A percentile compares a stretch with the other conserved stretches of the same genome.
phyloP scores from a whole-genome alignment of 2,888 invertebrate species.

The Teleogryllus oceanicus region DNA sequence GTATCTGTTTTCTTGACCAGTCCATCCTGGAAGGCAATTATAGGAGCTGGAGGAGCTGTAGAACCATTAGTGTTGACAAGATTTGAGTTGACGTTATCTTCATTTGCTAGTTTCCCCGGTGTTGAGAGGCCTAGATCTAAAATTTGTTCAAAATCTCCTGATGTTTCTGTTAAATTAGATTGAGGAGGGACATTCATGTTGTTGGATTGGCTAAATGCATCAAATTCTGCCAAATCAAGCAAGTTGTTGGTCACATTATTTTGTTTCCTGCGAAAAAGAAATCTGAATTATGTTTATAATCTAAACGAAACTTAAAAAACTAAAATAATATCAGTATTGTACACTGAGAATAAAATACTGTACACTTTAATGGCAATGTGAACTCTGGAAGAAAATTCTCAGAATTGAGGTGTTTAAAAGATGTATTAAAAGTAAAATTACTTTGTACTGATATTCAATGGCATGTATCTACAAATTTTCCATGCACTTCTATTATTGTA shows the following conservation, averaged over 20 bases:
- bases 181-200: conserved; percentile 33
- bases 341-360: background rate
- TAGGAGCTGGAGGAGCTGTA: conserved; percentile 35
- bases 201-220: conserved; percentile 40
- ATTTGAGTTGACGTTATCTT: conserved; percentile 37
- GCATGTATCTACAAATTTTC: too few species aligned
- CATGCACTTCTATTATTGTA: too few species aligned
- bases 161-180: conserved; percentile 26
- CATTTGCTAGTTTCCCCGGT: conserved; percentile 35
- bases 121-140: conserved; percentile 25
- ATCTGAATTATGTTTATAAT: too few species aligned
- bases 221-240: conserved; percentile 51
- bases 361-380: background rate
- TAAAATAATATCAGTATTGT: background rate
- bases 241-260: conserved; percentile 54
- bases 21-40: conserved; percentile 41
- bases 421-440: too few species aligned
- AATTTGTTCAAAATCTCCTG: conserved; percentile 34
- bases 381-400: too few species aligned
- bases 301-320: too few species aligned
- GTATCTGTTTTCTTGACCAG: conserved; percentile 39
- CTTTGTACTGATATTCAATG: too few species aligned
- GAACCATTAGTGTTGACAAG: conserved; percentile 34
- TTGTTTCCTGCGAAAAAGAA: conserved; percentile 48
- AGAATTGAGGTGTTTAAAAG: too few species aligned